Base-by-base conservation (phyloP, 30 jellyfish, hydroid and myxozoan species). In the Cassiopea xamachana region DNA sequence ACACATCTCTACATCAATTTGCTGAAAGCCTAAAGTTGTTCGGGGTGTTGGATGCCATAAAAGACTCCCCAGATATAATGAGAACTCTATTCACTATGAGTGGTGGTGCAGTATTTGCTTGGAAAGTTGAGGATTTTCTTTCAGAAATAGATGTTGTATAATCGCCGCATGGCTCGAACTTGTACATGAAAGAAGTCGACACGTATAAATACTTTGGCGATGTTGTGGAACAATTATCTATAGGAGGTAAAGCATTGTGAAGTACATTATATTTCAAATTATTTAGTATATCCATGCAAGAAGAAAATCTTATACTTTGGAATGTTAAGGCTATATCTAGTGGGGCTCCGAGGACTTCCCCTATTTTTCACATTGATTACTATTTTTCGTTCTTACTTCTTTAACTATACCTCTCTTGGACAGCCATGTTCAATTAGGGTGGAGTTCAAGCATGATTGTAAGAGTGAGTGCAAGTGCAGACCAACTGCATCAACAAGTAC, bases 401-500 rank as follows among this genome's bases (percentile, higher is more conserved):
- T 6, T 10, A 55, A 55, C 0, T 3, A 10, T 55, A 6, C 64
- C 64, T 10, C 64, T 10, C 64, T 55, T 55, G 64, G 64, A 55
- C 64, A 3, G 64, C 64, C 64, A 55, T 55, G 64, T 55, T 6
- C 10, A 55, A 55, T 6, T 55, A 55, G 12, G 12, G 79, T 85
- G 46, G 49, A 48, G 15, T 85, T 85, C 64, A 55, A 49, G 15
- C 93, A 72, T 85, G 87, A 76, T 51, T 69, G 93, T 76, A 46
- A 39, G 2, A 3, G 46, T 15, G 86, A 80, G 8, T 85, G 93
- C 79, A 60, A 85, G 13, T 85, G 93, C 47, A 85, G 86, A 75
- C 93, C 93, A 55, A 72, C 93, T 1, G 87, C 80, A n/a, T 85
- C 93, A 17, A 85, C 80, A 17, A 70, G 93, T 49, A 39, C 85